Percentiles rank a stretch among this genome's conserved stretches.
These are phyloP conservation scores for Drosophila rhopaloa DNA, from an alignment of 1,140 invertebrate genomes.

Conservation along the genomic window DNA sequence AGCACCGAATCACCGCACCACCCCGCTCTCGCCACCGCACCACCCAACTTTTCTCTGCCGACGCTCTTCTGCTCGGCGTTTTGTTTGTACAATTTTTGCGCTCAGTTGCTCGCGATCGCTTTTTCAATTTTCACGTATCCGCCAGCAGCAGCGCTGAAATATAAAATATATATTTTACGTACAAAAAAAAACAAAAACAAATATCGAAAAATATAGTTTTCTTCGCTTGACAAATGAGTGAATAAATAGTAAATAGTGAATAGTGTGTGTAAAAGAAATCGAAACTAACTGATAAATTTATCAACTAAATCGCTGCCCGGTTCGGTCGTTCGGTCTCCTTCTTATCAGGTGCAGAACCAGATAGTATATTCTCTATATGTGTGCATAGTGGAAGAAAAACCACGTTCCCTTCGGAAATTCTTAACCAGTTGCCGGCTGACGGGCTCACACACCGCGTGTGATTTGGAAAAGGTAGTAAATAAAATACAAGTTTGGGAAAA, in stretches of 20 bases:
- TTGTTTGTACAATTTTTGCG: conserved; percentile 79
- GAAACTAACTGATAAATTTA: conserved; percentile 58
- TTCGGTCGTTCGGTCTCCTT: conserved; percentile 8
- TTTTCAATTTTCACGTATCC: conserved; percentile 82
- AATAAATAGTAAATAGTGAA: conserved; percentile 28
- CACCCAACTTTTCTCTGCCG: conserved; percentile 36
- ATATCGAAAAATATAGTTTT: conserved; percentile 5
- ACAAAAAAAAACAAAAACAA: conserved; percentile 21
- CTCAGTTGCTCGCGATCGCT: conserved; percentile 83
- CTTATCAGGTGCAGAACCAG: conserved; percentile 51
- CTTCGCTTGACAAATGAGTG: neutral
- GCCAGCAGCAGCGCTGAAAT: conserved; percentile 24
- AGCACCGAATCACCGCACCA: conserved; percentile 10
- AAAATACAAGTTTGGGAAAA: conserved; percentile 5
- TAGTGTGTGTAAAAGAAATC: conserved; percentile 30
- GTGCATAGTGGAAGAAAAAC: conserved; percentile 19
- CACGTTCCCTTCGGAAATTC: conserved; percentile 39
- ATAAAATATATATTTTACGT: conserved; percentile 20
- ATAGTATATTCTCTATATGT: conserved; percentile 29
- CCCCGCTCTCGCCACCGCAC: conserved; percentile 5
- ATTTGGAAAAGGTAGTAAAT: conserved; percentile 34
- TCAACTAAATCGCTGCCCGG: conserved; percentile 28
- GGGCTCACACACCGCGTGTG: conserved; percentile 34
- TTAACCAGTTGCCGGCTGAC: conserved; percentile 42
- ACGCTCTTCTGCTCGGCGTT: conserved; percentile 36